These are phyloP conservation scores for Spodoptera littoralis DNA, from an alignment of 2,888 invertebrate genomes.

Conservation along the genomic window DNA sequence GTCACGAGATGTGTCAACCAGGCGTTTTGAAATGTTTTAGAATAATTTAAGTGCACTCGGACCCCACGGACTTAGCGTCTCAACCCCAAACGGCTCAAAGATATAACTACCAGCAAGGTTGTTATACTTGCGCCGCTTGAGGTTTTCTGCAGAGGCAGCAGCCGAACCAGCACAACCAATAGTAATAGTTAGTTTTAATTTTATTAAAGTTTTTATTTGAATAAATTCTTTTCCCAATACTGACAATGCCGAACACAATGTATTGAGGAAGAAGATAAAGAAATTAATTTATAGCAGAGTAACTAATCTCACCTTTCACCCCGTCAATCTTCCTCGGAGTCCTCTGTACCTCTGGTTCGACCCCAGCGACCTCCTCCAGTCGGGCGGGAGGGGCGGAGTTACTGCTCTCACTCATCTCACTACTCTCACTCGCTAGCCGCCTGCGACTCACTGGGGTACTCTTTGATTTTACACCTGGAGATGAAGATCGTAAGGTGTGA, in stretches of 20 bases:
- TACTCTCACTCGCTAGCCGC: slow-evolving; percentile 82
- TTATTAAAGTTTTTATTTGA: too few relatives aligned
- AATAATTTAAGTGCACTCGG: too few relatives aligned
- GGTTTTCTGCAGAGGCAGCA: too few relatives aligned
- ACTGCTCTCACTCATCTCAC: slow-evolving; percentile 82
- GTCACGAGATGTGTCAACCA: too few relatives aligned
- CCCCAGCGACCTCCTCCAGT: slow-evolving; percentile 83
- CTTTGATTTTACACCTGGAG: slow-evolving; percentile 71
- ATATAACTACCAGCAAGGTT: too few relatives aligned
- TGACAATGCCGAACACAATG: neutral
- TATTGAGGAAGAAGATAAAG: neutral
- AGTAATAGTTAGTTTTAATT: too few relatives aligned
- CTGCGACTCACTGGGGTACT: slow-evolving; percentile 66
- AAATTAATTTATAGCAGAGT: neutral
- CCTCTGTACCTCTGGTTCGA: slow-evolving; percentile 87
- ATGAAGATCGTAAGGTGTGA: neutral
- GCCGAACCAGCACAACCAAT: too few relatives aligned
- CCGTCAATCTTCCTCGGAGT: slow-evolving; percentile 86
- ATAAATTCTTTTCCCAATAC: too few relatives aligned
- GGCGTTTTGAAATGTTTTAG: too few relatives aligned
- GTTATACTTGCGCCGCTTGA: too few relatives aligned
- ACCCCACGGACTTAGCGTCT: too few relatives aligned
- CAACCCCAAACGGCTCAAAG: too few relatives aligned
- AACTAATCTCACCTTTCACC: slow-evolving; percentile 74
- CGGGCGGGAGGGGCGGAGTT: slow-evolving; percentile 79